Conservation (phyloP, 2,797 vertebrate genomes). For the Ptychadena robeensis region DNA sequence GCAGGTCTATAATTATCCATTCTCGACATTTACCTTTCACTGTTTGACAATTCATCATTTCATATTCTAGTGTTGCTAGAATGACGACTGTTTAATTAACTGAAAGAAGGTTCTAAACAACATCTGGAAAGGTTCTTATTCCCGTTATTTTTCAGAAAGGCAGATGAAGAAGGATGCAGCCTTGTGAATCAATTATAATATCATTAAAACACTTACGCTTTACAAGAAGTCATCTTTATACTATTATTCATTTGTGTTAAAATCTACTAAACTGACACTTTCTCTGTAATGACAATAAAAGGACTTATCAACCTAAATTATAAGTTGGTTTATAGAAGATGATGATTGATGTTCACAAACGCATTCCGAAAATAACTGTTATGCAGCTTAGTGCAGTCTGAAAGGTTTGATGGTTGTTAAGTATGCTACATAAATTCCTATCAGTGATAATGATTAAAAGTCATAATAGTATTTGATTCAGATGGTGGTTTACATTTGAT, state of each 20-base stretch:
- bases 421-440: too few species aligned
- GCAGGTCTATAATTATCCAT: conserved; percentile 30
- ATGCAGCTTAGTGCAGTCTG: not conserved
- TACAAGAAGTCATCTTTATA: not conserved
- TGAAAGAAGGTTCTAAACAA: conserved; percentile 7
- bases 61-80: conserved; percentile 8
- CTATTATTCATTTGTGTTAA: not conserved
- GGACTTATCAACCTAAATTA: not conserved
- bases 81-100: conserved; percentile 6
- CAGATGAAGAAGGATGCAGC: not conserved
- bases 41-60: conserved; percentile 35
- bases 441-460: too few species aligned
- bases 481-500: too few species aligned
- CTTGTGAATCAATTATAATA: not conserved
- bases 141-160: not conserved
- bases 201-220: not conserved
- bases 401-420: too few species aligned
- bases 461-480: too few species aligned
- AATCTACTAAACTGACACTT: not conserved
- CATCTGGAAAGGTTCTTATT: conserved; percentile 17
- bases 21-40: conserved; percentile 36
- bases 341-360: not conserved
- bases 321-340: not conserved
- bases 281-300: not conserved
- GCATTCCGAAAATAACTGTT: not conserved